Evolutionary conservation across 1,140 invertebrate genomes (phyloP).

Genomic region (Latrodectus geometricus): DNA sequence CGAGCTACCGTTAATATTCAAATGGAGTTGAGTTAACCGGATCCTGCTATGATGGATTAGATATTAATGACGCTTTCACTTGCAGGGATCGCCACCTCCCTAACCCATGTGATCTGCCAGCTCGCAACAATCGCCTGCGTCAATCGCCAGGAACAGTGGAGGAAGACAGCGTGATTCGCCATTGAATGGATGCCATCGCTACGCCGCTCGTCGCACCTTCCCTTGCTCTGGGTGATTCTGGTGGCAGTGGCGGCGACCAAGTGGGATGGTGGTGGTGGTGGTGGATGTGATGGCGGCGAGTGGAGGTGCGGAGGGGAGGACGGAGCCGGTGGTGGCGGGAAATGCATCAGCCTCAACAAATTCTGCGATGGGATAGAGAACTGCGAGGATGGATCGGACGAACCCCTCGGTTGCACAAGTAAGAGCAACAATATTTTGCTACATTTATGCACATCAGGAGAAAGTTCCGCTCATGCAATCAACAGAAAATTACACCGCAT

Average conservation of each 20-base stretch:
- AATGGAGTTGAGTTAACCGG: too few species aligned
- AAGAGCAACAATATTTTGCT: constrained; percentile 74
- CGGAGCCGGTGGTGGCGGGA: constrained; percentile 78
- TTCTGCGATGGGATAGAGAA: constrained; percentile 87
- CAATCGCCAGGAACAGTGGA: background rate
- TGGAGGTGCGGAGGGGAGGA: constrained; percentile 48
- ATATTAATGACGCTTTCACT: too few species aligned
- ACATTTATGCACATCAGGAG: background rate
- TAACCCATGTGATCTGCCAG: too few species aligned
- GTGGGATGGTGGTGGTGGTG: background rate
- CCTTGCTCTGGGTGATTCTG: background rate
- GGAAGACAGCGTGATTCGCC: constrained; percentile 5
- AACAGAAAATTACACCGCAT: background rate
- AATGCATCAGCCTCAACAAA: constrained; percentile 83
- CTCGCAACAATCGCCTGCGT: too few species aligned
- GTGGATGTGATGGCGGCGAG: constrained; percentile 26
- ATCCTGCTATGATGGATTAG: too few species aligned
- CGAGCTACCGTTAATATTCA: too few species aligned
- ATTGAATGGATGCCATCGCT: constrained; percentile 59
- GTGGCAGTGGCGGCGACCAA: constrained; percentile 5
- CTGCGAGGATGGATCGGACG: constrained; percentile 86
- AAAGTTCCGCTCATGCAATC: background rate
- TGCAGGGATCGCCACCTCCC: too few species aligned
- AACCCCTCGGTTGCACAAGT: constrained; percentile 87
- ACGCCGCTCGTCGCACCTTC: constrained; percentile 20